A percentile compares a stretch with the other conserved stretches of the same genome.
Conservation (phyloP, 2,797 vertebrate genomes). For the Bradypodion ventrale region DNA sequence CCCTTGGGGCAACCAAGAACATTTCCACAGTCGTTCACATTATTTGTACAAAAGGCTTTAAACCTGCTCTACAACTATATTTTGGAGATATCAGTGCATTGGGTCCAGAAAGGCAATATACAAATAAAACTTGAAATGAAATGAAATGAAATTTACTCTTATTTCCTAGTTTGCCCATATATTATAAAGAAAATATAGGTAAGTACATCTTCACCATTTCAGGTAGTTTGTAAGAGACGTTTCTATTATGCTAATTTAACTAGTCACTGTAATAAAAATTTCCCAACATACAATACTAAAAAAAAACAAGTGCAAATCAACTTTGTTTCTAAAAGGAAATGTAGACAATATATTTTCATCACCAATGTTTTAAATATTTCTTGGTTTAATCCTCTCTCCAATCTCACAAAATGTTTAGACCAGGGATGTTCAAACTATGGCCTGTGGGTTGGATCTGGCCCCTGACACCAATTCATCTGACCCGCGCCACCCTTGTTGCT, state of each 20-base stretch:
- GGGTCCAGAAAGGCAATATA: too few species aligned
- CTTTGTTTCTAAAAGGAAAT: constrained; percentile 2
- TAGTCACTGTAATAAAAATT: constrained; percentile 6
- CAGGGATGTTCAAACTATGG: too few species aligned
- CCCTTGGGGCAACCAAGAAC: not conserved
- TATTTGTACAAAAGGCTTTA: not conserved
- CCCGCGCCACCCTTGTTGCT: too few species aligned
- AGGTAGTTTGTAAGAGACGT: not conserved
- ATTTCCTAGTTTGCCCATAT: not conserved
- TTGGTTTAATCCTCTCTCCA: not conserved
- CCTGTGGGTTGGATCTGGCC: too few species aligned
- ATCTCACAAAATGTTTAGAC: not conserved
- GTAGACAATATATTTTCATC: not conserved
- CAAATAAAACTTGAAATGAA: too few species aligned
- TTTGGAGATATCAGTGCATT: not conserved
- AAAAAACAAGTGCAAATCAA: constrained; percentile 1
- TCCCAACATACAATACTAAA: constrained; percentile 9
- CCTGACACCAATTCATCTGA: too few species aligned
- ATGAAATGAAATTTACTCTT: not conserved
- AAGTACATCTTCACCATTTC: not conserved
- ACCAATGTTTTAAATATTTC: not conserved
- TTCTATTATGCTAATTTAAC: constrained; percentile 15
- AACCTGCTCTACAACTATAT: not conserved
- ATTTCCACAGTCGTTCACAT: not conserved
- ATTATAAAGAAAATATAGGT: not conserved